These are phyloP conservation scores for Nannobrachium achirus DNA, from an alignment of 2,113 vertebrate genomes.

Conservation along the genomic window DNA sequence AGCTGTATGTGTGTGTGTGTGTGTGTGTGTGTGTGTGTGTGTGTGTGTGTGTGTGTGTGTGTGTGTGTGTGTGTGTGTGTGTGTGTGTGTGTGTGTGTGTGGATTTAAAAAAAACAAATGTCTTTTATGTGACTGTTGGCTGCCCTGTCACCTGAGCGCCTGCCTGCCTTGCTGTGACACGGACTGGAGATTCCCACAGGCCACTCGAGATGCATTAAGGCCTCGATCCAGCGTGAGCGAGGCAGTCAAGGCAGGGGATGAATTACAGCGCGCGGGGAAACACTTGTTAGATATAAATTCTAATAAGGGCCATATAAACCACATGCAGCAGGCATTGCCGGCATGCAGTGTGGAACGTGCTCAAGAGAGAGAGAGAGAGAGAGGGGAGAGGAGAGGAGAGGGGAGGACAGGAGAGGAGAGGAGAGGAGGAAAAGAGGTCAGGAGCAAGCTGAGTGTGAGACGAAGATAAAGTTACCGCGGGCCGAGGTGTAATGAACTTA, in stretches of 20 bases:
- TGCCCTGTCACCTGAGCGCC: constrained; percentile 9
- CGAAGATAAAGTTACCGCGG: not conserved
- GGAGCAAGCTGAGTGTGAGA: not conserved
- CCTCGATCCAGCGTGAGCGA: constrained; percentile 19
- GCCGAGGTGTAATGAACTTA: not conserved
- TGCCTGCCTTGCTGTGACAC: not conserved
- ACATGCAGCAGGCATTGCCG: constrained; percentile 48
- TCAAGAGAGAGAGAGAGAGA: constrained; percentile 35
- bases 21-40: constrained; percentile 24
- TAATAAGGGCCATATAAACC: constrained; percentile 53
- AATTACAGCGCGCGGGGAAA: constrained; percentile 51
- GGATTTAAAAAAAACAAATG: not conserved
- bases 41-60: constrained; percentile 15
- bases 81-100: constrained; percentile 15
- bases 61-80: constrained; percentile 15
- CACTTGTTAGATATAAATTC: constrained; percentile 61
- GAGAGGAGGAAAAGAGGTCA: not conserved
- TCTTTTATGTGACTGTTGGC: constrained; percentile 14
- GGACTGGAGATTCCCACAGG: constrained; percentile 25
- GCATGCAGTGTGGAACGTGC: constrained; percentile 36
- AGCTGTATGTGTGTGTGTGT: constrained; percentile 19
- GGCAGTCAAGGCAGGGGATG: constrained; percentile 13
- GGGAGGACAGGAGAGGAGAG: not conserved
- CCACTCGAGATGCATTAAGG: constrained; percentile 39
- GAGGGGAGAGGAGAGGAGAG: constrained; percentile 15